Percentiles rank a stretch among this genome's conserved stretches.
phyloP scores from a whole-genome alignment of 2,113 vertebrate genomes.

The Dromas ardeola region DNA sequence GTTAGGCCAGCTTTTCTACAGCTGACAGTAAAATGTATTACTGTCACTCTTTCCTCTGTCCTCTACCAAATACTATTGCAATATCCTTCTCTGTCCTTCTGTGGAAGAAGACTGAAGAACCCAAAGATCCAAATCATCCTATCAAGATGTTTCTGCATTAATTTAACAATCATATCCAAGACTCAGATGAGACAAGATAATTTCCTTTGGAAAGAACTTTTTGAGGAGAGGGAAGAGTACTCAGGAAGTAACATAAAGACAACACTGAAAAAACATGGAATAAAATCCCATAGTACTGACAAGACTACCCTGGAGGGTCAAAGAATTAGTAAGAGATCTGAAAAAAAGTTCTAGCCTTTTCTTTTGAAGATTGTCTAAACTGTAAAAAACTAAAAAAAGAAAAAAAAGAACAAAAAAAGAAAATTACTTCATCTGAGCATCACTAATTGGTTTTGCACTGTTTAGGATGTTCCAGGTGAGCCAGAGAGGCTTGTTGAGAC shows the following conservation, averaged over 20 bases:
- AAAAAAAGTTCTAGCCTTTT: background rate
- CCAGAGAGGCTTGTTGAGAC: background rate
- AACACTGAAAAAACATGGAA: background rate
- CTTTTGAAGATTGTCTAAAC: background rate
- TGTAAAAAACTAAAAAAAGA: background rate
- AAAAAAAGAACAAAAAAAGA: background rate
- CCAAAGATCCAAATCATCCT: background rate
- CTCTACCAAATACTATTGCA: background rate
- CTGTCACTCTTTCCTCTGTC: background rate
- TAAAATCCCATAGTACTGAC: background rate
- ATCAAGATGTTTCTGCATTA: background rate
- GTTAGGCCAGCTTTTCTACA: background rate
- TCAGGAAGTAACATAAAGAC: background rate
- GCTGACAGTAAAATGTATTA: background rate
- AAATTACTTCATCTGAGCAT: background rate
- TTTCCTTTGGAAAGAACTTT: background rate
- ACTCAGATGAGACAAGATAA: background rate
- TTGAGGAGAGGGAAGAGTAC: background rate
- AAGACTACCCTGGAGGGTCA: background rate
- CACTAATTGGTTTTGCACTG: background rate
- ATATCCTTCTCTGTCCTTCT: background rate
- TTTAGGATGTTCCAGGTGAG: background rate
- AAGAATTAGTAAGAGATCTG: background rate
- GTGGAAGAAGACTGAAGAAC: background rate
- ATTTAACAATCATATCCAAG: background rate